Evolutionary conservation across 2,797 vertebrate species (phyloP), one percentile per base, ranked within the genome.

Genomic region (Microctenopoma lineatum): DNA sequence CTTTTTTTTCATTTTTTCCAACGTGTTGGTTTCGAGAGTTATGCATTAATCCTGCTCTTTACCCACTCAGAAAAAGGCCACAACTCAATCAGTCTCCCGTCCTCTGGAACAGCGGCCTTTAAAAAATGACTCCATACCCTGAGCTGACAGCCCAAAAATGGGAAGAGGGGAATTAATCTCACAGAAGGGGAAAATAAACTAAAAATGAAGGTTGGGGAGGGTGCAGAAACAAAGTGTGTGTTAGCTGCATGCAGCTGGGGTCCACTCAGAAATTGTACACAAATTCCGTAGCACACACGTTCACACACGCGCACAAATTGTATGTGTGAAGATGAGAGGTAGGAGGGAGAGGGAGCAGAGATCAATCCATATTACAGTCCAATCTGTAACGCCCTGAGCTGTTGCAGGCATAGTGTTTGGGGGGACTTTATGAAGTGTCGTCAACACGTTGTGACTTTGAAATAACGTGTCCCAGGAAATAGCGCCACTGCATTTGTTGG

Each of bases 41-140:
- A 57, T 44, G 64, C 89, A 90, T 93, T 93, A 92, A 92, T 92
- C 85, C 87, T 88, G 79, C 85, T 92, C 79, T 90, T 92, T 63
- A 16, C 76, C 80, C 87, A 81, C 50, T 81, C 65, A 77, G 83
- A 83, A 92, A 89, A 84, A 72, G 58, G 29, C 57, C 75, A 77
- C 78, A 85, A 75, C 89, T 92, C 77, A 66, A 55, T 77, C 87
- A 61, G 78, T 87, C 78, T 88, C 81, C 59, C 70, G 75, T 90
- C 86, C 86, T 83, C 57, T 45, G 77, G 63, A 91, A 84, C 74
- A 60, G 74, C 82, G 46, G 55, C 51, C 58, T 89, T 83, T 92
- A 84, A 92, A 88, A 92, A 91, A 92, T 83, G 85, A 86, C 78
- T 87, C 58, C 55, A 67, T 73, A 85, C 92, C 86, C 77, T 3